Base-by-base conservation (phyloP, 1,140 invertebrate species). In the Pentalonia nigronervosa region DNA sequence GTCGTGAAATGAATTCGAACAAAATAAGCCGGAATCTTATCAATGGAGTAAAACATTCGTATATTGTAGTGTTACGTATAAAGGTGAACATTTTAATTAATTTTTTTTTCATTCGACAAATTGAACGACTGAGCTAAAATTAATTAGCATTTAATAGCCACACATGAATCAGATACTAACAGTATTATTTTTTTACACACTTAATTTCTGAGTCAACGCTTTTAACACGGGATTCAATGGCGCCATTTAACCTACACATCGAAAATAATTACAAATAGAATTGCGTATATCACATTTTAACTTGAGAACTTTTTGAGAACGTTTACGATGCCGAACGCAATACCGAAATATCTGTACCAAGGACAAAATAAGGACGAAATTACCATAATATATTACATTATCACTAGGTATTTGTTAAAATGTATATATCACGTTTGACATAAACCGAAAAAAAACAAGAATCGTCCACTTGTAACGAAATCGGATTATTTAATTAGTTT, bases 401-500 rank as follows among this genome's bases (percentile, higher is more conserved):
- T 20, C 36, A 17, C 48, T 50, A 50, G 48, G 17, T 36, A 84
- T 84, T 41, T 45, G 8, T 84, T 45, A 83, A 34, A 41, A 83
- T 30, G 41, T 11, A 9, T 25, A 45, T 25, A 25, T 84, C 9
- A 86, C 48, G n/a, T 20, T 87, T 47, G 45, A 48, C 9, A 48
- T n/a, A 47, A 48, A 50, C 41, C 83, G 3, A 50, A 48, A 86
- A 41, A 86, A 87, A 87, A 87, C 86, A 21, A 87, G 86, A 87
- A 87, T 50, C 30, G 86, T 45, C 17, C 84, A 87, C 45, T 47
- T 30, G 34, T 41, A 87, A 87, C 86, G 30, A 48, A 87, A 87
- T 87, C 86, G 1, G 47, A 87, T 87, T 50, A 87, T 87, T 86
- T 48, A 87, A 87, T 87, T 87, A 87, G 47, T 86, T 87, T 87